These are phyloP conservation scores for Cephalopholis sonnerati DNA, from an alignment of 2,113 vertebrate species.

Conservation along the genomic window DNA sequence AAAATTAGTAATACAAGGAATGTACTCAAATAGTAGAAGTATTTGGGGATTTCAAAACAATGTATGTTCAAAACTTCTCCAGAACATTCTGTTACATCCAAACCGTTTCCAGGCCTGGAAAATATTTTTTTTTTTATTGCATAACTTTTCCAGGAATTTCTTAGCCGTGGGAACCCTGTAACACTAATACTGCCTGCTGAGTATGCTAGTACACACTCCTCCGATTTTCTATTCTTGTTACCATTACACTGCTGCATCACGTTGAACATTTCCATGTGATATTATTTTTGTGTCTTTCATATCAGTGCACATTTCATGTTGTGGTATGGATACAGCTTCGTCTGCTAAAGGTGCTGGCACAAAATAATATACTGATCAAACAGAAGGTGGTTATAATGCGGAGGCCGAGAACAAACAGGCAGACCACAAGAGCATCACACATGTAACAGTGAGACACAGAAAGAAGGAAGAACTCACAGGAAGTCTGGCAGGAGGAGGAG, in stretches of 20 bases:
- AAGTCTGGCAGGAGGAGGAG: conserved; percentile 72
- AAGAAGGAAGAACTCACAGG: conserved; percentile 77
- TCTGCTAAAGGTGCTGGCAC: not conserved
- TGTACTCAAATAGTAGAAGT: no score
- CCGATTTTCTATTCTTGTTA: not conserved
- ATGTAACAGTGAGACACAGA: conserved; percentile 10
- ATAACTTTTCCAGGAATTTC: no score
- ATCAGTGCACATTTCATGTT: not conserved
- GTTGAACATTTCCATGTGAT: not conserved
- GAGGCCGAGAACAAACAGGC: not conserved
- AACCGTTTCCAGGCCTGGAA: no score
- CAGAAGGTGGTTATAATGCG: not conserved
- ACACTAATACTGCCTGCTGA: not conserved
- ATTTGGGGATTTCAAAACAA: no score
- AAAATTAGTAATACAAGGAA: no score
- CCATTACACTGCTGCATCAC: not conserved
- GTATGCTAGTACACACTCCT: not conserved
- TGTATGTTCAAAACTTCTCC: no score
- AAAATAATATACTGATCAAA: not conserved
- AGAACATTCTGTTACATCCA: no score
- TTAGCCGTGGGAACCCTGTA: no score
- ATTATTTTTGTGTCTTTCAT: no score
- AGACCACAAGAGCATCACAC: not conserved
- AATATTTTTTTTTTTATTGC: no score
- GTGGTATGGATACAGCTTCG: not conserved